These are phyloP conservation scores for Zoanthus sociatus DNA, from an alignment of 92 coral and sea anemone species.

Conservation along the genomic window DNA sequence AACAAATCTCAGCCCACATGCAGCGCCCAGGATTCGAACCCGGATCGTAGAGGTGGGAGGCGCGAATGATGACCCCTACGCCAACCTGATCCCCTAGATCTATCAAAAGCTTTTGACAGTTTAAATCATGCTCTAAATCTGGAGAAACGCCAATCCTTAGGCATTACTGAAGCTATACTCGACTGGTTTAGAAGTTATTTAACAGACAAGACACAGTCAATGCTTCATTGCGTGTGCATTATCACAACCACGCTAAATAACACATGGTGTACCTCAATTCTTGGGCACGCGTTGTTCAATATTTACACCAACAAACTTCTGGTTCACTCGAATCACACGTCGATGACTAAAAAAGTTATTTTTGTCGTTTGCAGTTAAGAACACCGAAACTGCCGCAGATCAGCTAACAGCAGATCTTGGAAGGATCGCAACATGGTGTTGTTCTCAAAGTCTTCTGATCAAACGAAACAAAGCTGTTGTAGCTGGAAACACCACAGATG, in stretches of 20 bases:
- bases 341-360: too few species aligned
- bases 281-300: constrained; percentile 9
- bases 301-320: constrained; percentile 16
- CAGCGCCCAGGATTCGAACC: too few species aligned
- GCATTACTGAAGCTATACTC: too few species aligned
- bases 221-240: constrained; percentile 22
- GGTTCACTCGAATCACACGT: background rate
- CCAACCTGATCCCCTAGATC: too few species aligned
- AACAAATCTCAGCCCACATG: too few species aligned
- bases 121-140: constrained; percentile 22
- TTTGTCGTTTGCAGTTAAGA: constrained; percentile 23
- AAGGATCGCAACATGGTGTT: constrained; percentile 36
- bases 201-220: background rate
- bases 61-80: too few species aligned
- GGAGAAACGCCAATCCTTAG: too few species aligned
- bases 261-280: constrained; percentile 16
- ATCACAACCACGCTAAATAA: constrained; percentile 26
- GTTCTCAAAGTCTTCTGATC: background rate
- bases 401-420: constrained; percentile 24
- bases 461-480: background rate
- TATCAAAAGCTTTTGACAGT: constrained; percentile 60
- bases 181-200: background rate
- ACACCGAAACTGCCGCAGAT: constrained; percentile 7
- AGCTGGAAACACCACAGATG: background rate
- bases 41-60: too few species aligned